Percentiles rank a stretch among this genome's conserved stretches.
Evolutionary conservation across 2,888 invertebrate species (phyloP).

Genomic region (Drosophila melanosoma): DNA sequence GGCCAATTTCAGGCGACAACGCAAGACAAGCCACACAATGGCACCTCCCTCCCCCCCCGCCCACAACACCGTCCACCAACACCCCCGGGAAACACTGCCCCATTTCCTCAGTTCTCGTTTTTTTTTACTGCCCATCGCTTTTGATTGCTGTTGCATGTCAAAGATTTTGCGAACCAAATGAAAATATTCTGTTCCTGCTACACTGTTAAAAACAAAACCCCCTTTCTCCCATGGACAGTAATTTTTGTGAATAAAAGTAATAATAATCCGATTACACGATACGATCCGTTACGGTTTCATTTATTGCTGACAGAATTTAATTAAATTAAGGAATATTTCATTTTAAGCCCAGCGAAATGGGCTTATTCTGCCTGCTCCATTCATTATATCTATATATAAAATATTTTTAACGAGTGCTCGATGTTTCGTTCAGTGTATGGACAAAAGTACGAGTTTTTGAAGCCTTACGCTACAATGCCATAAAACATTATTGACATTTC

Average conservation of each 20-base stretch:
- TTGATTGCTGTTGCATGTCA: conserved; percentile 78
- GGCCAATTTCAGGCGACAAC: conserved; percentile 74
- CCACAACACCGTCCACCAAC: background rate
- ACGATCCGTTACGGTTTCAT: background rate
- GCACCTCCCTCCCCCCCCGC: conserved; percentile 18
- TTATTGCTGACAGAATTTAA: background rate
- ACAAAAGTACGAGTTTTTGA: conserved; percentile 43
- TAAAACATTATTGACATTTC: conserved; percentile 81
- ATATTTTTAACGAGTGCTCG: background rate
- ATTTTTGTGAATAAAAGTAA: too few species aligned
- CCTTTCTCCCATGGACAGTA: background rate
- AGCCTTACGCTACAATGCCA: conserved; percentile 53
- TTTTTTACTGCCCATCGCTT: conserved; percentile 37
- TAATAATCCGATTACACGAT: background rate
- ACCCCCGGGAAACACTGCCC: conserved; percentile 1
- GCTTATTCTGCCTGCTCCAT: background rate
- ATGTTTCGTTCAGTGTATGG: conserved; percentile 20
- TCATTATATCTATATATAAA: background rate
- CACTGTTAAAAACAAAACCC: conserved; percentile 21
- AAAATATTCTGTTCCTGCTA: conserved; percentile 62
- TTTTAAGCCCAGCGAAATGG: background rate
- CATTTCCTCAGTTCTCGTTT: background rate
- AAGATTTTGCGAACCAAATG: conserved; percentile 71
- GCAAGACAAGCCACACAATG: conserved; percentile 74
- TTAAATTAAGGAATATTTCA: background rate